phyloP scores from a whole-genome alignment of 1,140 invertebrate genomes.

The Bombus pascuorum region DNA sequence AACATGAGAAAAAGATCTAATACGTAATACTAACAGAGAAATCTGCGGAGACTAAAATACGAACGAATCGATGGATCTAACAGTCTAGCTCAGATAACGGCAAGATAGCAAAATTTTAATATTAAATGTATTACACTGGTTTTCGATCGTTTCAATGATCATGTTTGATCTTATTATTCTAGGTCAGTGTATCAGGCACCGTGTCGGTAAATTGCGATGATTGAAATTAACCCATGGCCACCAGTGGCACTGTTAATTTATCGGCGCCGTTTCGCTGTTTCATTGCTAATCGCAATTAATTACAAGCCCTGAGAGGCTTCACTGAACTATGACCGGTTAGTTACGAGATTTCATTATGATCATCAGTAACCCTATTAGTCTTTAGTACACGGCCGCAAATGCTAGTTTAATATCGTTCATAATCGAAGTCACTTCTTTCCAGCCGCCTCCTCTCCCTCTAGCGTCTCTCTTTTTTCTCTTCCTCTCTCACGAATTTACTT shows the following conservation, averaged over 20 bases:
- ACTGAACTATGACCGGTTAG: neutral
- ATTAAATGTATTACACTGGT: neutral
- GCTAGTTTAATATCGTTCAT: neutral
- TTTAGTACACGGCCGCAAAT: neutral
- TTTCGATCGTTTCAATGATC: neutral
- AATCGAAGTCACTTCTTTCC: neutral
- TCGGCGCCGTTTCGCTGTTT: neutral
- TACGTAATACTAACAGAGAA: neutral
- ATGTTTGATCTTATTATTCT: neutral
- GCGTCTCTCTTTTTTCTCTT: neutral
- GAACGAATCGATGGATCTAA: neutral
- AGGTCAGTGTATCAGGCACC: neutral
- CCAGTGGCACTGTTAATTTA: neutral
- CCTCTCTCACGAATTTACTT: neutral
- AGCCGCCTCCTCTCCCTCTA: neutral
- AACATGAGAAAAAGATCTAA: neutral
- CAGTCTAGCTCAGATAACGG: neutral
- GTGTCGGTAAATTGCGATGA: constrained; percentile 8
- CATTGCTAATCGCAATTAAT: constrained; percentile 33
- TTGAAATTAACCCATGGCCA: constrained; percentile 10
- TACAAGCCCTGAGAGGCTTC: constrained; percentile 2
- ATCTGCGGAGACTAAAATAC: neutral
- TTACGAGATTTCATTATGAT: constrained; percentile 32
- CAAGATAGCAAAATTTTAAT: neutral
- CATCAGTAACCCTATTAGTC: constrained; percentile 9